Evolutionary conservation across 2,797 vertebrate genomes (phyloP), one percentile per base, ranked within the genome.

Genomic region (Euthynnus affinis): DNA sequence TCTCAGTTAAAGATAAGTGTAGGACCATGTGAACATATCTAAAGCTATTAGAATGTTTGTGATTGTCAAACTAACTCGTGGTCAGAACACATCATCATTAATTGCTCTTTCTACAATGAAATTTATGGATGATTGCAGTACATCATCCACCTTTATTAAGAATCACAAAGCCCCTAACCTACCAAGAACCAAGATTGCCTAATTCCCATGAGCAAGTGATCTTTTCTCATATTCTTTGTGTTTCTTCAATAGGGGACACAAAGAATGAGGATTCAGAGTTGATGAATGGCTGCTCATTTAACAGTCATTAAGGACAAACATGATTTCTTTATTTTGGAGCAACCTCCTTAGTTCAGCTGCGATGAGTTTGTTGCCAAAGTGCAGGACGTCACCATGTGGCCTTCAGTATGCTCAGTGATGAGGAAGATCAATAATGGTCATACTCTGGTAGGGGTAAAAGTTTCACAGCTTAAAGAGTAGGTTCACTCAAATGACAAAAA

Each of bases 221-320:
- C 17, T 29, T 37, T 23, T 34, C 20, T 20, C 22, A 3, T 6
- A 15, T 40, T 52, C 46, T 46, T 29, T 65, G 40, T 4, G 10
- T 48, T 12, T 2, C 4, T 55, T 6, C 44, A 62, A 9, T 44
- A 17, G 15, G 17, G 17, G 6, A 46, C 17, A 18, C 44, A 46
- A 46, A 46, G 13, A 12, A 42, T 42, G 40, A 42, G 40, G 12
- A 3, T 48, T 58, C 27, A 32, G 14, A 8, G 42, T 6, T 67
- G 58, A 63, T 62, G 23, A 63, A 55, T 55, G n/a, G 23, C 23
- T 0, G 22, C 34, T 10, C 46, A 62, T 74, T 76, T 49, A 79
- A 55, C 42, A 65, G 29, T 40, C 61, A 71, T 74, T 80, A 77
- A 69, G 20, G 53, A 63, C n/a, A 15, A 34, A 42, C 40, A 37